Conservation (phyloP, 2,113 vertebrate genomes). For the Podarcis raffonei region DNA sequence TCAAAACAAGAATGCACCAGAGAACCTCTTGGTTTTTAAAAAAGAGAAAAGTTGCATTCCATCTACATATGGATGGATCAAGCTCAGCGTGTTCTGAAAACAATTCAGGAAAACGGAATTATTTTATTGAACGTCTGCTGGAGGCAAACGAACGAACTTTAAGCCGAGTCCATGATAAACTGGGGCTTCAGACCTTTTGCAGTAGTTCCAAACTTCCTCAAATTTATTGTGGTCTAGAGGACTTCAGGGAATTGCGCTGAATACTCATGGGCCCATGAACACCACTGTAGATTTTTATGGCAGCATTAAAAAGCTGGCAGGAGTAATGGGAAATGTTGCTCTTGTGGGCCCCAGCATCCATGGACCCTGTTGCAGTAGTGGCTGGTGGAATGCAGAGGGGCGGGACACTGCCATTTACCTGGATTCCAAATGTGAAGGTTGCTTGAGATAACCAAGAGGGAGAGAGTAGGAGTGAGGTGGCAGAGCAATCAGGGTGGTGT, state of each 20-base stretch:
- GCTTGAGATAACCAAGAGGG: too few relatives aligned
- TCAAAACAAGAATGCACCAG: background rate
- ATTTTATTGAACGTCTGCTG: background rate
- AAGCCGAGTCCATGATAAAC: background rate
- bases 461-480: too few relatives aligned
- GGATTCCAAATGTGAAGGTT: background rate
- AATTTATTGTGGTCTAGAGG: background rate
- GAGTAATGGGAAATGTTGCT: background rate
- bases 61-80: background rate
- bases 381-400: background rate
- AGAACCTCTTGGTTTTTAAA: too few relatives aligned
- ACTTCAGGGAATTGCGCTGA: background rate
- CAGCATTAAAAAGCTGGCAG: too few relatives aligned
- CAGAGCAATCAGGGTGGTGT: too few relatives aligned
- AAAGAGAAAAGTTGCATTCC: conserved; percentile 6
- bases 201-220: background rate
- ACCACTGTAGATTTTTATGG: too few relatives aligned
- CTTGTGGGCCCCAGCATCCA: background rate
- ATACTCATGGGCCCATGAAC: background rate
- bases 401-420: background rate
- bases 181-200: background rate
- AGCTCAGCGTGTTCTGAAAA: background rate
- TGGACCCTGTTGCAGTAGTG: background rate
- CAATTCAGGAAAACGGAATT: background rate
- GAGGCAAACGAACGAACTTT: background rate